Percentiles rank a stretch among this genome's conserved stretches.
phyloP scores from a whole-genome alignment of 2,888 invertebrate species.

The Nomada ferruginata region DNA sequence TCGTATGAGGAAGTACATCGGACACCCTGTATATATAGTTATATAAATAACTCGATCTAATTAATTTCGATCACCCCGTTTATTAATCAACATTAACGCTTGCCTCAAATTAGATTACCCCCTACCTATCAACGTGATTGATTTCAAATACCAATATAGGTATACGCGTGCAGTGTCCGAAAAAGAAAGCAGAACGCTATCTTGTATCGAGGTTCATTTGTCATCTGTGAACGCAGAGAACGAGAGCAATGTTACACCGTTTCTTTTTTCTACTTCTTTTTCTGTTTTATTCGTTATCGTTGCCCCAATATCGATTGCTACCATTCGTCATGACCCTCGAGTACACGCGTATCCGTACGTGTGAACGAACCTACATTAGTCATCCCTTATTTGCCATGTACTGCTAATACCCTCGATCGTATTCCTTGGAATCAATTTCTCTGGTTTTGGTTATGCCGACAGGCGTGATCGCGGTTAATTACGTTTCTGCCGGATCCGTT shows the following conservation, averaged over 20 bases:
- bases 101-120: too few relatives aligned
- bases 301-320: conserved; percentile 35
- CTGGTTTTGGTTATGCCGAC: conserved; percentile 21
- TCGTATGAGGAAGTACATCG: too few relatives aligned
- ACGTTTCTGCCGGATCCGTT: conserved; percentile 11
- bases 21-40: too few relatives aligned
- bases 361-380: background rate
- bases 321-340: conserved; percentile 22
- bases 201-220: conserved; percentile 2
- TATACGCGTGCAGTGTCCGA: too few relatives aligned
- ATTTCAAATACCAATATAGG: background rate
- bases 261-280: background rate
- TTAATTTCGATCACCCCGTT: too few relatives aligned
- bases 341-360: conserved; percentile 7
- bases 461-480: conserved; percentile 39
- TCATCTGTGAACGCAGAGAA: background rate
- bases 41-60: too few relatives aligned
- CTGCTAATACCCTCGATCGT: conserved; percentile 34
- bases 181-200: background rate
- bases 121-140: background rate
- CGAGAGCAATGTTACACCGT: background rate
- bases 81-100: too few relatives aligned
- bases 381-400: conserved; percentile 49
- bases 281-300: conserved; percentile 6
- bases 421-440: conserved; percentile 54